Evolutionary conservation across 2,113 vertebrate genomes (phyloP), one percentile per base, ranked within the genome.

Genomic region (Sceloporus undulatus): DNA sequence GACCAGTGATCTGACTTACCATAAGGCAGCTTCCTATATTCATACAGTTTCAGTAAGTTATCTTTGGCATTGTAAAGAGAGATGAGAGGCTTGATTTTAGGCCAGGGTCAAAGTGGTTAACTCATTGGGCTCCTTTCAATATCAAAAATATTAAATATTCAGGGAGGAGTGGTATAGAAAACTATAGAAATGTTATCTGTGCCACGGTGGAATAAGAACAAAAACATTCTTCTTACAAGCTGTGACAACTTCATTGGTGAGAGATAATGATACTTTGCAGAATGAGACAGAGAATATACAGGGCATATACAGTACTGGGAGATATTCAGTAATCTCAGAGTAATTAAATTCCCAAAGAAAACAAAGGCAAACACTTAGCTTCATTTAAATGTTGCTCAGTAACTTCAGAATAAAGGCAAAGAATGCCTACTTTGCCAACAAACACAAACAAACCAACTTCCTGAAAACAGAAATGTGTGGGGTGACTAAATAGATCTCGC

Each of bases 301-400:
- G 65, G 71, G 84, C n/a, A 56, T 68, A 88, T 38, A 52, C 40
- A 14, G 38, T 73, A 62, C 68, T 83, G 29, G 79, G 40, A 82
- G 59, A 68, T 65, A 59, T 42, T 76, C 14, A 34, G 40, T 62
- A 76, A 40, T 80, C 78, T 75, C 21, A 81, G n/a, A n/a, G 70
- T 85, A 89, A 89, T 89, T 89, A 82, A 34, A 76, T 76, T 79
- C n/a, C 56, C 62, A 59, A 16, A 85, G n/a, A 18, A 89, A 88
- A 89, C 68, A 81, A 89, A 82, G 70, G 74, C 70, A 59, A 16
- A 54, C 68, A 73, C 68, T 54, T 83, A 54, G 42, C 56, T 65
- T 25, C 27, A 76, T 82, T 76, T 83, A 68, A 76, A 89, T 54
- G 18, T 81, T 85, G 83, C 71, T 65, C 54, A 27, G 25, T 29